Evolutionary conservation across 2,113 vertebrate genomes (phyloP).

Genomic region (Oreocharis arfaki): DNA sequence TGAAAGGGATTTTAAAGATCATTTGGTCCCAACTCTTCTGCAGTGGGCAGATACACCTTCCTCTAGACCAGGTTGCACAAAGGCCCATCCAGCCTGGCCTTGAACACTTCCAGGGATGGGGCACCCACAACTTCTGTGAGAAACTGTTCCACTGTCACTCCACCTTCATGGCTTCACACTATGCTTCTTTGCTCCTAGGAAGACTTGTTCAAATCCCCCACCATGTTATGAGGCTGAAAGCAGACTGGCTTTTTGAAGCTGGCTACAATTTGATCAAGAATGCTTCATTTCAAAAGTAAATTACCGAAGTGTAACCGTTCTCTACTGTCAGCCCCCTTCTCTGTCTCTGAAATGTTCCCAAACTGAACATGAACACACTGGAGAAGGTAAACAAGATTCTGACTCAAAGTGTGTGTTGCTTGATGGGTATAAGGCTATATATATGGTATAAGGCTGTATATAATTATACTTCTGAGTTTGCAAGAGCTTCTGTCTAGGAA

Average conservation of each 20-base stretch:
- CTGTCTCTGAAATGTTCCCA: neutral
- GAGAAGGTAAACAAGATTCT: neutral
- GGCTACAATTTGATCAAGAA: neutral
- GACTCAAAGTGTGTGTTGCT: neutral
- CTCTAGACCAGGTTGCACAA: neutral
- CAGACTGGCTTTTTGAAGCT: neutral
- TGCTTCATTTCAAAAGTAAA: neutral
- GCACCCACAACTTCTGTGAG: neutral
- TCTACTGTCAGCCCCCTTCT: neutral
- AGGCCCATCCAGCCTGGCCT: neutral
- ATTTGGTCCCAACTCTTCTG: neutral
- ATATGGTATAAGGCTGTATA: neutral
- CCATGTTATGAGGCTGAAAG: neutral
- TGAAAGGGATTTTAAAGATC: neutral
- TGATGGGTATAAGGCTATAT: neutral
- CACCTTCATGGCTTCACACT: neutral
- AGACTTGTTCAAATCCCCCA: fast-evolving
- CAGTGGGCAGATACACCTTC: neutral
- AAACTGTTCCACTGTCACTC: neutral
- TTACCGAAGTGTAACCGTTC: neutral
- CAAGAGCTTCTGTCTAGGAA: neutral
- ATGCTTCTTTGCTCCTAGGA: neutral
- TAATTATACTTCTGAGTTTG: neutral
- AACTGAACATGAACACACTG: neutral
- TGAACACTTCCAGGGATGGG: neutral